Conservation (phyloP, 1,140 invertebrate species). For the Nebria ingens region DNA sequence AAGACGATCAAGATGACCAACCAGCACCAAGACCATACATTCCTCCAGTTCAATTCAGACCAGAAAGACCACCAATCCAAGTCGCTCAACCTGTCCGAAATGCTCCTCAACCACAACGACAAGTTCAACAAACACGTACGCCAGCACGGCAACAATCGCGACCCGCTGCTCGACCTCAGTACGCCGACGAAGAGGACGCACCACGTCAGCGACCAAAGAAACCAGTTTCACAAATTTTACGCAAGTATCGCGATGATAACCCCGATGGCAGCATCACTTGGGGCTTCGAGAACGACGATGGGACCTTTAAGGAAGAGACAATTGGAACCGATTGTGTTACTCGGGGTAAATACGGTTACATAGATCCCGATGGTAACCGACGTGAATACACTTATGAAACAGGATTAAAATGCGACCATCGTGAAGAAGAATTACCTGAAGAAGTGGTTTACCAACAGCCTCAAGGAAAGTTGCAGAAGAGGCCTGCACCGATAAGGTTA, state of each 20-base stretch:
- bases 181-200: conserved; percentile 19
- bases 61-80: conserved; percentile 23
- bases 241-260: conserved; percentile 68
- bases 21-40: conserved; percentile 39
- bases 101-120: conserved; percentile 12
- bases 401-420: conserved; percentile 47
- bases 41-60: conserved; percentile 39
- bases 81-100: conserved; percentile 14
- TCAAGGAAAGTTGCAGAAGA: not conserved
- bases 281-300: conserved; percentile 77
- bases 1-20: conserved; percentile 20
- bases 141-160: conserved; percentile 19
- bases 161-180: conserved; percentile 15
- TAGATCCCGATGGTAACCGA: conserved; percentile 66
- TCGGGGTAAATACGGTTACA: conserved; percentile 70
- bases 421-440: not conserved
- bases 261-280: conserved; percentile 72
- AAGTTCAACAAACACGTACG: too few relatives aligned
- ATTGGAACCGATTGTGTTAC: conserved; percentile 72
- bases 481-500: not conserved
- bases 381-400: conserved; percentile 63
- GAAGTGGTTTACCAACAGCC: not conserved
- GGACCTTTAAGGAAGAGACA: conserved; percentile 68
- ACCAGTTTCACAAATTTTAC: conserved; percentile 59
- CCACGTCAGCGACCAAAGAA: conserved; percentile 40